Evolutionary conservation across 2,888 invertebrate species (phyloP).

Genomic region (Congeria kusceri): DNA sequence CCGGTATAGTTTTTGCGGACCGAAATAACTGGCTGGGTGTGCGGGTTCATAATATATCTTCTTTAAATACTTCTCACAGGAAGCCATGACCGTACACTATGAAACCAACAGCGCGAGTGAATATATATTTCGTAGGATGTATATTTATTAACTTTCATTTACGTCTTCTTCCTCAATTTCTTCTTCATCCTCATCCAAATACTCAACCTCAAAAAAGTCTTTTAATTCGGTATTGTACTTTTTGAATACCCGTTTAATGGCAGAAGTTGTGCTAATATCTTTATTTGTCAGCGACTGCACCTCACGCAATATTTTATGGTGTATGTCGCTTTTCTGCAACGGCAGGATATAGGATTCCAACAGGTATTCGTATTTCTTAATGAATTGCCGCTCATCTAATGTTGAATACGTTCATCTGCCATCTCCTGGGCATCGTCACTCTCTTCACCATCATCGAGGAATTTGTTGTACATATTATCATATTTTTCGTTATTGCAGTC

Average conservation of each 20-base stretch:
- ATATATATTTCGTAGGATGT: neutral
- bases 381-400: neutral
- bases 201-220: constrained; percentile 9
- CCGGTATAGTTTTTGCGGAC: constrained; percentile 40
- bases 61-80: constrained; percentile 34
- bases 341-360: constrained; percentile 2
- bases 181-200: neutral
- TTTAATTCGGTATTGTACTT: constrained; percentile 3
- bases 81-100: constrained; percentile 1
- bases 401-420: constrained; percentile 7
- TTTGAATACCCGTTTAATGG: neutral
- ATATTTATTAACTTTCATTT: neutral
- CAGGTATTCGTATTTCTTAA: neutral
- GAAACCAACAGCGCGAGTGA: neutral
- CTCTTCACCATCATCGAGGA: neutral
- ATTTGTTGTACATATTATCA: neutral
- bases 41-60: constrained; percentile 33
- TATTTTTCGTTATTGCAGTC: neutral
- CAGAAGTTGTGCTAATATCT: neutral
- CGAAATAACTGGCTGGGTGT: constrained; percentile 38
- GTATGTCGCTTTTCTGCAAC: neutral
- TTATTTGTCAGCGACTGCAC: neutral
- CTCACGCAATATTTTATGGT: neutral
- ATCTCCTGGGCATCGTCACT: constrained; percentile 5
- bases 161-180: neutral